Conservation (phyloP, 2,888 invertebrate genomes). For the Caenorhabditis sp. region DNA sequence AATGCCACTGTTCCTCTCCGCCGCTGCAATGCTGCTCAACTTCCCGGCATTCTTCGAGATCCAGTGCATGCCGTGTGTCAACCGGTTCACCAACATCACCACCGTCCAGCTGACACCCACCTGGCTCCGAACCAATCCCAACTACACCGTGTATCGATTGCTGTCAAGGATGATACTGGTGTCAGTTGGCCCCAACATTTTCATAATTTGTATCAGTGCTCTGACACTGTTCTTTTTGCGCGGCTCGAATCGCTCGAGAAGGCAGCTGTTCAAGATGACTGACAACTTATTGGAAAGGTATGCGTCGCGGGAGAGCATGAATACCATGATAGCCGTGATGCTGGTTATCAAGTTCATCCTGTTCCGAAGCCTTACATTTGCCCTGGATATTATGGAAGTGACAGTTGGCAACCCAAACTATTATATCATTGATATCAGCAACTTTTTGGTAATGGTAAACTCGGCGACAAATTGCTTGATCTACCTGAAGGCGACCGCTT, state of each 20-base stretch:
- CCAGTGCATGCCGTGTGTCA: slow-evolving; percentile 50
- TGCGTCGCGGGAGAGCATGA: slow-evolving; percentile 75
- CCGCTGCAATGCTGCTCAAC: slow-evolving; percentile 74
- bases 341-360: slow-evolving; percentile 77
- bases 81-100: slow-evolving; percentile 5
- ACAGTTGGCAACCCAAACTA: slow-evolving; percentile 65
- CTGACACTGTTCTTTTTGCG: slow-evolving; percentile 74
- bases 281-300: slow-evolving; percentile 77
- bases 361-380: slow-evolving; percentile 77
- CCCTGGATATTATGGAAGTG: slow-evolving; percentile 78
- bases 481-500: slow-evolving; percentile 75
- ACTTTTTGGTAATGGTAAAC: slow-evolving; percentile 78
- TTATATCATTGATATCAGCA: slow-evolving; percentile 73
- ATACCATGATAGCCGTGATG: slow-evolving; percentile 78
- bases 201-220: slow-evolving; percentile 73
- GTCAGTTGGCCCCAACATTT: slow-evolving; percentile 78
- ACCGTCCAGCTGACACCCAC: slow-evolving; percentile 68
- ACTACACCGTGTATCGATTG: slow-evolving; percentile 74
- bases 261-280: slow-evolving; percentile 77
- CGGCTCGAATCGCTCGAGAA: slow-evolving; percentile 77
- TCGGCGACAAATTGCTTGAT: slow-evolving; percentile 81
- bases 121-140: slow-evolving; percentile 66
- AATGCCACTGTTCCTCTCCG: slow-evolving; percentile 73
- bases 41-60: slow-evolving; percentile 80
- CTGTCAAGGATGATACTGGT: slow-evolving; percentile 78